Conservation (phyloP, 1,140 invertebrate species). For the Plodia interpunctella region DNA sequence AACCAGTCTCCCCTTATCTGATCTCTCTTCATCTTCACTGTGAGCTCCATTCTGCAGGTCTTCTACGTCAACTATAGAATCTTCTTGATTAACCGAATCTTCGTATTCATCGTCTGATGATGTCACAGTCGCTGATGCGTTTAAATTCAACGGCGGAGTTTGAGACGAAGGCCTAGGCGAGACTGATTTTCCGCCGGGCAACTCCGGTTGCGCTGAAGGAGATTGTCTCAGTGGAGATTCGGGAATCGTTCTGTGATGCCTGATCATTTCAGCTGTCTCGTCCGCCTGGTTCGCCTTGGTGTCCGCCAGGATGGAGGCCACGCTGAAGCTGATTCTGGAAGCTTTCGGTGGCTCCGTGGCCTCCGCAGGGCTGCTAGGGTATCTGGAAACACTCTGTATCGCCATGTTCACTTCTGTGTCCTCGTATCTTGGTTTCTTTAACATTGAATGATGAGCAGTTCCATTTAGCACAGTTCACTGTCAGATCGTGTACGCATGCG, state of each 20-base stretch:
- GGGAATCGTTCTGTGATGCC: constrained; percentile 67
- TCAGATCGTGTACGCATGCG: constrained; percentile 72
- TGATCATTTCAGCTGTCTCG: constrained; percentile 66
- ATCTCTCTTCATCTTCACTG: constrained; percentile 68
- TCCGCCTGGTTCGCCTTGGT: constrained; percentile 75
- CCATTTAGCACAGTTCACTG: constrained; percentile 71
- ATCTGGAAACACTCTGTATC: constrained; percentile 75
- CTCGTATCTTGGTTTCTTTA: constrained; percentile 70
- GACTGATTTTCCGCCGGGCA: constrained; percentile 60
- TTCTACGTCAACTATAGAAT: constrained; percentile 83
- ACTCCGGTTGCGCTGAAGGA: constrained; percentile 61
- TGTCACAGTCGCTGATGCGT: constrained; percentile 57
- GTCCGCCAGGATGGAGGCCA: constrained; percentile 82
- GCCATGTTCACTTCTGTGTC: constrained; percentile 76
- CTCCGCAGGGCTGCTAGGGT: constrained; percentile 75
- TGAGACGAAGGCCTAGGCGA: constrained; percentile 53
- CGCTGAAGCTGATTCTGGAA: constrained; percentile 82
- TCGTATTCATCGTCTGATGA: constrained; percentile 81
- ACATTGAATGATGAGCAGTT: constrained; percentile 71
- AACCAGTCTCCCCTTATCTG: constrained; percentile 75
- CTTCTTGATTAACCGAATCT: constrained; percentile 80
- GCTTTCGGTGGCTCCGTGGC: constrained; percentile 77
- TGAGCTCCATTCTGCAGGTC: constrained; percentile 78
- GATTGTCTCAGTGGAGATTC: constrained; percentile 70
- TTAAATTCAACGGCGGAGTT: constrained; percentile 61